These are phyloP conservation scores for Gisinianus flammeolus DNA, from an alignment of 2,888 invertebrate genomes.

Conservation along the genomic window DNA sequence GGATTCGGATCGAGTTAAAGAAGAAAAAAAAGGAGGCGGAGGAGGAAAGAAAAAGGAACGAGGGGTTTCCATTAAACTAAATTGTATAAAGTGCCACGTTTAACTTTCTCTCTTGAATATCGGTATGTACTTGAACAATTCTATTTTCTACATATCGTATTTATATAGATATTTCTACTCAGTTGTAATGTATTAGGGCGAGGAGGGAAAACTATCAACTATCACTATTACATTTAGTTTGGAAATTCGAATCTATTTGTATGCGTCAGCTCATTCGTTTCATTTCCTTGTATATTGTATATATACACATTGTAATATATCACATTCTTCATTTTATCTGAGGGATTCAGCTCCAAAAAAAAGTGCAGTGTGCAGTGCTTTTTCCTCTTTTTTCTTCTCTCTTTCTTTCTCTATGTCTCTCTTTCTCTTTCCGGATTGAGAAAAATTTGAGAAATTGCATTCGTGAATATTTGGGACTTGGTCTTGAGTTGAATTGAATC, in stretches of 20 bases:
- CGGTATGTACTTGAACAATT: slow-evolving; percentile 9
- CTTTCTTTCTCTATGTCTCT: background rate
- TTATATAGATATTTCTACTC: background rate
- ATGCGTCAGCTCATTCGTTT: background rate
- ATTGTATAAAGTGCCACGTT: slow-evolving; percentile 25
- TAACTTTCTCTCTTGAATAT: slow-evolving; percentile 4
- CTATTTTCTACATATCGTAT: too few relatives aligned
- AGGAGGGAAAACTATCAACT: background rate
- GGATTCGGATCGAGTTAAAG: background rate
- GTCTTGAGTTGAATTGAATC: background rate
- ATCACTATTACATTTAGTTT: background rate
- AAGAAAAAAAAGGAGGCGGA: too few relatives aligned
- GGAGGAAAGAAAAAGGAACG: slow-evolving; percentile 27
- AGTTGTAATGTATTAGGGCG: background rate
- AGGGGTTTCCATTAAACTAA: slow-evolving; percentile 43
- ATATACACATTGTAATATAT: too few relatives aligned
- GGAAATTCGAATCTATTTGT: background rate
- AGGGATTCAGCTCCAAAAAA: too few relatives aligned
- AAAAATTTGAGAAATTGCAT: slow-evolving; percentile 13
- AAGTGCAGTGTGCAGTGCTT: background rate
- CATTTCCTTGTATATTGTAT: background rate
- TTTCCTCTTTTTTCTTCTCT: background rate
- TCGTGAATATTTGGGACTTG: background rate
- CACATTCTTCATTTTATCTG: too few relatives aligned
- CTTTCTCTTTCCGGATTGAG: background rate